Evolutionary conservation across 1,140 invertebrate species (phyloP).

Genomic region (Polyergus mexicanus): DNA sequence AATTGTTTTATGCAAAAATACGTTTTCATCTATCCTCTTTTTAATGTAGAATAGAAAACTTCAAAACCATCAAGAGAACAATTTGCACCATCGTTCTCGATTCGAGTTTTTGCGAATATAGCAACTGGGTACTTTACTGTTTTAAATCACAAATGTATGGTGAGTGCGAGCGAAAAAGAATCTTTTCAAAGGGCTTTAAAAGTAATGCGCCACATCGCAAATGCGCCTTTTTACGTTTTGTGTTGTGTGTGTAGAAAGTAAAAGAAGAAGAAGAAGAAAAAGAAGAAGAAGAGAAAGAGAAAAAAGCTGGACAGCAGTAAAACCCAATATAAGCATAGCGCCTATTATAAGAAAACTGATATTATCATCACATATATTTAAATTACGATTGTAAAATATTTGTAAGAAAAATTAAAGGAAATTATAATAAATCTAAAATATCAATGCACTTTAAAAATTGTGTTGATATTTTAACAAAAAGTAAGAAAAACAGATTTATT

Average conservation of each 20-base stretch:
- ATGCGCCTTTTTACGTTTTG: conserved; percentile 43
- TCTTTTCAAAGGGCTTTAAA: conserved; percentile 48
- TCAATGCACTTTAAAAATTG: not conserved
- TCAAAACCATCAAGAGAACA: not conserved
- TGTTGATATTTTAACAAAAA: not conserved
- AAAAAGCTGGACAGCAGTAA: conserved; percentile 26
- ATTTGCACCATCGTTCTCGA: conserved; percentile 31
- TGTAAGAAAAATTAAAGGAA: not conserved
- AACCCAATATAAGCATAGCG: not conserved
- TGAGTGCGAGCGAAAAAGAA: conserved; percentile 30
- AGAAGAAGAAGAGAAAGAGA: conserved; percentile 8
- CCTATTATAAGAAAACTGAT: not conserved
- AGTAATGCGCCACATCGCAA: conserved; percentile 27
- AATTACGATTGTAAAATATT: conserved; percentile 4
- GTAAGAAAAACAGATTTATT: conserved; percentile 1
- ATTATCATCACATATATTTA: not conserved
- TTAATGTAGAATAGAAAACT: not conserved
- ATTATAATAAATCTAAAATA: conserved; percentile 14
- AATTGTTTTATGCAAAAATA: conserved; percentile 37
- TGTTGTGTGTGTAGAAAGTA: conserved; percentile 2
- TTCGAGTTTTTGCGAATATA: conserved; percentile 35
- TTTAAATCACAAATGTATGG: conserved; percentile 54
- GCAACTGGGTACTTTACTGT: conserved; percentile 3
- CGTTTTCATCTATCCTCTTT: not conserved
- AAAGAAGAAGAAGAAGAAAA: not conserved